phyloP scores from a whole-genome alignment of 2,113 vertebrate species.

The Laticauda laticaudata region DNA sequence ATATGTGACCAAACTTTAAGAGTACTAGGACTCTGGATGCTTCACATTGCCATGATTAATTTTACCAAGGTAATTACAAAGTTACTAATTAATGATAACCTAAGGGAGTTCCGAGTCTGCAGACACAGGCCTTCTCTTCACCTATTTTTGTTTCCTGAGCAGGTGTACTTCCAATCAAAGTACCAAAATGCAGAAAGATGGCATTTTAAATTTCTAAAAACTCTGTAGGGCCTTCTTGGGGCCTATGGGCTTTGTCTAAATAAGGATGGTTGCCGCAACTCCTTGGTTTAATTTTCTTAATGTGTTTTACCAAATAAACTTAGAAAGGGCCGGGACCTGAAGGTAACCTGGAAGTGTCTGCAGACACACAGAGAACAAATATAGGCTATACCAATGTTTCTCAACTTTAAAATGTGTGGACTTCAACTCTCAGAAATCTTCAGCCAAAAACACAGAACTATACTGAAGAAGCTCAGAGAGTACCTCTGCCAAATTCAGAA shows the following conservation, averaged over 20 bases:
- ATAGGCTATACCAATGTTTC: background rate
- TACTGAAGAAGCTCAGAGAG: background rate
- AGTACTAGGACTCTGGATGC: background rate
- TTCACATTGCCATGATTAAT: background rate
- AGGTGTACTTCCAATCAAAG: background rate
- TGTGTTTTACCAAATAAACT: background rate
- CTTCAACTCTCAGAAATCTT: background rate
- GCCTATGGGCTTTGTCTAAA: background rate
- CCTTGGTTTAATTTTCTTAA: background rate
- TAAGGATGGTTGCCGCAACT: background rate
- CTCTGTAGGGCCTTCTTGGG: background rate
- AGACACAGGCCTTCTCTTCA: background rate
- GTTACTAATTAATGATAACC: background rate
- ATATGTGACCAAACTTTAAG: background rate
- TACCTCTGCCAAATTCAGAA: background rate
- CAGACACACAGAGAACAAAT: background rate
- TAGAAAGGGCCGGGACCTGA: background rate
- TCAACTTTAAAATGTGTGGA: background rate
- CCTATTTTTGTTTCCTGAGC: background rate
- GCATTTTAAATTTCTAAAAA: background rate
- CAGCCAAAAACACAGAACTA: background rate
- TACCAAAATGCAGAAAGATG: background rate
- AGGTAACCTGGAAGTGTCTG: background rate
- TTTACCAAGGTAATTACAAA: background rate
- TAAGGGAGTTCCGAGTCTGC: background rate